Evolutionary conservation across 2,797 vertebrate genomes (phyloP), one percentile per base, ranked within the genome.

Genomic region (Enteromius unitaeniatus): DNA sequence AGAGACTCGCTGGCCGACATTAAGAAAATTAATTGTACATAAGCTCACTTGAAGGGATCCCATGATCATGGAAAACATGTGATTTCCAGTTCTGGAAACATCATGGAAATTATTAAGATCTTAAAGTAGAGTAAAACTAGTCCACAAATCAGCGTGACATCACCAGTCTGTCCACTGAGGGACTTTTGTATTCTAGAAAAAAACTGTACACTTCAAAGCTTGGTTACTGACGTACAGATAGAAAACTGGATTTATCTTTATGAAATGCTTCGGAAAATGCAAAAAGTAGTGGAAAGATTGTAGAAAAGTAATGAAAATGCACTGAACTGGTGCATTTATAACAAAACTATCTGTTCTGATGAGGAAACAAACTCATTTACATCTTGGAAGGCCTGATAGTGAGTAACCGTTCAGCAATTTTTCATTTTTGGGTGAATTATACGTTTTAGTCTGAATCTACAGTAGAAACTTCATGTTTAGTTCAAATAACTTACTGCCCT

Each of bases 11-110:
- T 51, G 15, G 74, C 65, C 19, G 53, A 64, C 17, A 78, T 60
- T 81, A 68, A 81, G 49, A 49, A 4, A 45, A 65, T 47, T 23
- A 74, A 68, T 60, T 60, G 51, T 42, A 60, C 23, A 78, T 45
- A 69, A 65, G 49, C 7, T 67, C 34, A 67, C 73, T 76, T 64
- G 2, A 26, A 51, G 31, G 3, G 23, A 28, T 83, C 64, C 26
- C 51, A 45, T 10, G 40, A 42, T 83, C 60, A 78, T 76, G n/a
- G 62, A 77, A 83, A 77, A 60, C 64, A 45, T 77, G 60, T 78
- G 82, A 83, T 53, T 42, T 77, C 13, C 15, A 49, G 51, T 4
- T 69, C 28, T 70, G 53, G 53, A 72, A 72, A 70, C 34, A 83
- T 60, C 37, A 78, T 69, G 74, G 49, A 64, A 64, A 65, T 72